Percentiles rank a stretch among this genome's conserved stretches.
Evolutionary conservation across 1,140 invertebrate species (phyloP).

Genomic region (Leptopilina boulardi): DNA sequence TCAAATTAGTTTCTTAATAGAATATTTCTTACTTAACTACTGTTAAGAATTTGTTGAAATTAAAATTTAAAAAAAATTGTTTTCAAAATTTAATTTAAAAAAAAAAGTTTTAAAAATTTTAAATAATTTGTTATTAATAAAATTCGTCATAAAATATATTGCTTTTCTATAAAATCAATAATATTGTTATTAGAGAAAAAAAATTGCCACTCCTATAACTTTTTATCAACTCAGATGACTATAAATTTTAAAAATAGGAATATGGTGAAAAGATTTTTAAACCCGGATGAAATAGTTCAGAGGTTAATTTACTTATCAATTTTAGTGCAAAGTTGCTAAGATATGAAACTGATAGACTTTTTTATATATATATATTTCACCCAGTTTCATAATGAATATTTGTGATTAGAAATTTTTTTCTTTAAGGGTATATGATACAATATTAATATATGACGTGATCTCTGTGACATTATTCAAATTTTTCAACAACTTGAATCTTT

Average conservation of each 20-base stretch:
- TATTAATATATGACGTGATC: background rate
- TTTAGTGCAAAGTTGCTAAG: background rate
- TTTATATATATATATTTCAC: background rate
- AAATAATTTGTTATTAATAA: too few species aligned
- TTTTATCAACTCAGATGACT: background rate
- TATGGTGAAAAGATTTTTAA: constrained; percentile 8
- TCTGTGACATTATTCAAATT: too few species aligned
- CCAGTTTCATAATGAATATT: constrained; percentile 7
- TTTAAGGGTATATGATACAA: too few species aligned
- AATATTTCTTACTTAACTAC: background rate
- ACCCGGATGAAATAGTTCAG: constrained; percentile 24
- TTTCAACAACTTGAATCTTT: too few species aligned
- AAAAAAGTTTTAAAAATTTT: too few species aligned
- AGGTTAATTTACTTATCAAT: constrained; percentile 17
- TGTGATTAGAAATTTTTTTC: background rate
- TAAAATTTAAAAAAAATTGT: too few species aligned
- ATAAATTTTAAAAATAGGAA: background rate
- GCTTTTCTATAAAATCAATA: too few species aligned
- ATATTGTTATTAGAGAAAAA: background rate
- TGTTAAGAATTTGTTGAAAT: too few species aligned
- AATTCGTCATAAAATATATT: too few species aligned
- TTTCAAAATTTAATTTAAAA: too few species aligned
- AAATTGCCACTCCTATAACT: too few species aligned
- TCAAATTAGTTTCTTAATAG: background rate
- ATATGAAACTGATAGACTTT: constrained; percentile 28